Evolutionary conservation across 2,113 vertebrate genomes (phyloP).

Genomic region (Ophiodon elongatus): DNA sequence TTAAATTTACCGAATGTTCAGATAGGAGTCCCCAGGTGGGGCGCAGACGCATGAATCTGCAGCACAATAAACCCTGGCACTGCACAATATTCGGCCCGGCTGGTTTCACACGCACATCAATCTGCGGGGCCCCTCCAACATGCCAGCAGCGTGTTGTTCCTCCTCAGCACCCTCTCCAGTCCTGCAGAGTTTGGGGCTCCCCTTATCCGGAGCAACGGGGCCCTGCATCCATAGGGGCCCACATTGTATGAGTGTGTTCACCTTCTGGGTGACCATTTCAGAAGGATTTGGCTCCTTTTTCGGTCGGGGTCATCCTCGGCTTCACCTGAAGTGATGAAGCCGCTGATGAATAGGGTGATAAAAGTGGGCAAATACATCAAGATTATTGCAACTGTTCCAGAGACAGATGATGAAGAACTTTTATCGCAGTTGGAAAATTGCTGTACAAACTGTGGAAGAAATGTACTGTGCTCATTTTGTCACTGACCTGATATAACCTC

Average conservation of each 20-base stretch:
- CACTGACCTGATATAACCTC: not conserved
- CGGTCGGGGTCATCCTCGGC: not conserved
- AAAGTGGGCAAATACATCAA: constrained; percentile 3
- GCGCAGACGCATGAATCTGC: constrained; percentile 59
- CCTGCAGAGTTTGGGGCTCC: constrained; percentile 55
- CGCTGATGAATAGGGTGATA: not conserved
- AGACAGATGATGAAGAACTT: not conserved
- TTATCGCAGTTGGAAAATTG: not conserved
- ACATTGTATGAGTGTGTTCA: constrained; percentile 37
- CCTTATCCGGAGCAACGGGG: constrained; percentile 34
- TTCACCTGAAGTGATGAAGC: constrained; percentile 42
- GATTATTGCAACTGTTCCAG: not conserved
- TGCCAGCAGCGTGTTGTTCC: constrained; percentile 66
- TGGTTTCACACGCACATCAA: constrained; percentile 75
- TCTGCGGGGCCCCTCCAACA: constrained; percentile 58
- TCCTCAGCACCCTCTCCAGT: constrained; percentile 23
- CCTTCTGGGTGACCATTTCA: constrained; percentile 1
- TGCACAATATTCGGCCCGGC: constrained; percentile 36
- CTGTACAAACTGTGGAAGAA: not conserved
- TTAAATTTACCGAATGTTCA: constrained; percentile 58
- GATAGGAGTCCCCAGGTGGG: constrained; percentile 29
- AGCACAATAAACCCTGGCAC: constrained; percentile 40
- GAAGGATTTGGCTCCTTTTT: not conserved
- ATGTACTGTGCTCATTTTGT: not conserved
- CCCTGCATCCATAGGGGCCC: constrained; percentile 23